A percentile compares a stretch with the other conserved stretches of the same genome.
Conservation (phyloP, 1,140 invertebrate genomes). For the Pachypsylla venusta region DNA sequence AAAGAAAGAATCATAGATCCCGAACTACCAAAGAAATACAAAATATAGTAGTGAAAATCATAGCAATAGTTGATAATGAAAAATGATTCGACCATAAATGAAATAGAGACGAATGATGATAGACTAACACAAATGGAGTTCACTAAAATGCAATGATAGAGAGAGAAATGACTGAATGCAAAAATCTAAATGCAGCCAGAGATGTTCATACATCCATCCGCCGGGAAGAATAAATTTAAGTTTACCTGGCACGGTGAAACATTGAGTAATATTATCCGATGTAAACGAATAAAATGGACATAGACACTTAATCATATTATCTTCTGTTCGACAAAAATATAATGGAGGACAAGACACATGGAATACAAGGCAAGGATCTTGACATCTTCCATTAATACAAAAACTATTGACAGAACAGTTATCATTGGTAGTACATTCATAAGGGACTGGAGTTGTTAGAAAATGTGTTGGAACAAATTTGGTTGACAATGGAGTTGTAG, state of each 20-base stretch:
- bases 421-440: slow-evolving; percentile 33
- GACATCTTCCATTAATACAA: slow-evolving; percentile 35
- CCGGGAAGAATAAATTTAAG: neutral
- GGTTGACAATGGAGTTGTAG: slow-evolving; percentile 7
- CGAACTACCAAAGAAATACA: no score
- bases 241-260: neutral
- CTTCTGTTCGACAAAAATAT: neutral
- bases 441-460: neutral
- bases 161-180: no score
- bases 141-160: no score
- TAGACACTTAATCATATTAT: neutral
- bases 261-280: neutral
- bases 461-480: neutral
- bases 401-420: slow-evolving; percentile 35
- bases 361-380: slow-evolving; percentile 34
- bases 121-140: no score
- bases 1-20: no score
- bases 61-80: no score
- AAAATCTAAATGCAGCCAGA: no score
- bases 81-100: no score
- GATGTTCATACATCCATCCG: no score
- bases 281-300: slow-evolving; percentile 8
- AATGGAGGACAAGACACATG: neutral
- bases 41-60: no score
- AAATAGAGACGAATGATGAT: no score